Evolutionary conservation across 2,113 vertebrate genomes (phyloP).

Genomic region (Pterocles burchelli): DNA sequence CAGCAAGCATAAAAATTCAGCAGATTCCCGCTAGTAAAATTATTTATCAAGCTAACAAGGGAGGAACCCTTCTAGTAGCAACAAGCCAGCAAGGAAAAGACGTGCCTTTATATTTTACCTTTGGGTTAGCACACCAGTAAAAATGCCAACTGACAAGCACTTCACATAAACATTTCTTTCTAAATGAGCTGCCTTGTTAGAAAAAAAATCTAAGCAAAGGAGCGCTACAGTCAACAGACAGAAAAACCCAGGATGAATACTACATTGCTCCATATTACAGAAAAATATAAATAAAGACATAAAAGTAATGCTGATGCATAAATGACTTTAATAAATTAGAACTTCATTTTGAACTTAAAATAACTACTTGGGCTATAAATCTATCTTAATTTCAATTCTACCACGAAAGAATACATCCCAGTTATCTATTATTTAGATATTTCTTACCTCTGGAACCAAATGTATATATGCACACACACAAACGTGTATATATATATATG

Average conservation of each 20-base stretch:
- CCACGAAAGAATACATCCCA: not conserved
- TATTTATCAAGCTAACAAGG: slow-evolving; percentile 99
- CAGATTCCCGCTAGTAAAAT: slow-evolving; percentile 95
- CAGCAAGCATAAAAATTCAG: slow-evolving; percentile 95
- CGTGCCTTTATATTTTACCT: slow-evolving; percentile 96
- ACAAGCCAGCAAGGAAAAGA: slow-evolving; percentile 88
- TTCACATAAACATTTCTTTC: slow-evolving; percentile 89
- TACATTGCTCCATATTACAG: slow-evolving; percentile 16
- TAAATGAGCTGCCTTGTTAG: slow-evolving; percentile 85
- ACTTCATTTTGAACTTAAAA: slow-evolving; percentile 59
- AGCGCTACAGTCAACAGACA: slow-evolving; percentile 53
- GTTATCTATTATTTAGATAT: slow-evolving; percentile 33
- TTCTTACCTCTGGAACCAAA: slow-evolving; percentile 26
- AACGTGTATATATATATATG: not conserved
- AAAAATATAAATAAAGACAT: slow-evolving; percentile 53
- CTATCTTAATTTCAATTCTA: not conserved
- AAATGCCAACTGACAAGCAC: slow-evolving; percentile 90
- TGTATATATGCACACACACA: not conserved
- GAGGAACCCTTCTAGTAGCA: slow-evolving; percentile 90
- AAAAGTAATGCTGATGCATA: slow-evolving; percentile 51
- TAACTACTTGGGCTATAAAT: not conserved
- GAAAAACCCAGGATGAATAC: slow-evolving; percentile 36
- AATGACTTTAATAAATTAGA: slow-evolving; percentile 65
- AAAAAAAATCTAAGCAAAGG: slow-evolving; percentile 68
- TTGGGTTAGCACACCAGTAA: slow-evolving; percentile 90